Evolutionary conservation across 2,888 invertebrate species (phyloP), one percentile per base, ranked within the genome.

Genomic region (Chloromyia formosa): DNA sequence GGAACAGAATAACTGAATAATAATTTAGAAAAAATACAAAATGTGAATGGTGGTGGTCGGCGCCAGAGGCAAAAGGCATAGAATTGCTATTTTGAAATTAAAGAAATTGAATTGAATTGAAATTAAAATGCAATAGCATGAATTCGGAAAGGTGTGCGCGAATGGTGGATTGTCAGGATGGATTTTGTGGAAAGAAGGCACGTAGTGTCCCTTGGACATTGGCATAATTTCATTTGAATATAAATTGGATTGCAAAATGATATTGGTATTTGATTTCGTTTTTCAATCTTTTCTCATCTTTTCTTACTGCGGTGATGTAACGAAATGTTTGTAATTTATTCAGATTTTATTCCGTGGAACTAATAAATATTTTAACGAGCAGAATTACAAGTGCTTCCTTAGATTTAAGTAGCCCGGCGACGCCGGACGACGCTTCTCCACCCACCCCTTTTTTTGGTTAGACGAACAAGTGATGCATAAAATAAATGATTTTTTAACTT

Each of bases 161-260:
- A 23, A 5, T 60, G 14, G 60, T 23, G 22, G 27, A 23, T 60
- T 60, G 18, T n/a, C n/a, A n/a, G n/a, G n/a, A n/a, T n/a, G n/a
- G n/a, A n/a, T n/a, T 35, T 35, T 35, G n/a, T 23, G 58, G 20
- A 23, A 20, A 49, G 49, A 5, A 49, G n/a, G 27, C 27, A 7
- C 27, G 27, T 7, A 4, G 27, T 49, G 49, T 49, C 49, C 49
- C 49, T 49, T 49, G 49, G 5, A 61, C 10, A n/a, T 18, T 62
- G 35, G 62, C n/a, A 42, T 62, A 40, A 16, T 12, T 12, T 62
- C 16, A 18, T 62, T 62, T 0, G 20, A 62, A 40, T 62, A 40
- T 18, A 62, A 62, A 62, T 62, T 62, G 62, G n/a, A 62, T 62
- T 62, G n/a, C 20, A n/a, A 35, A 40, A 62, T 62, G 62, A 62